A percentile compares a stretch with the other conserved stretches of the same genome.
Conservation (phyloP, 1,140 invertebrate genomes). For the Goniozus legneri region DNA sequence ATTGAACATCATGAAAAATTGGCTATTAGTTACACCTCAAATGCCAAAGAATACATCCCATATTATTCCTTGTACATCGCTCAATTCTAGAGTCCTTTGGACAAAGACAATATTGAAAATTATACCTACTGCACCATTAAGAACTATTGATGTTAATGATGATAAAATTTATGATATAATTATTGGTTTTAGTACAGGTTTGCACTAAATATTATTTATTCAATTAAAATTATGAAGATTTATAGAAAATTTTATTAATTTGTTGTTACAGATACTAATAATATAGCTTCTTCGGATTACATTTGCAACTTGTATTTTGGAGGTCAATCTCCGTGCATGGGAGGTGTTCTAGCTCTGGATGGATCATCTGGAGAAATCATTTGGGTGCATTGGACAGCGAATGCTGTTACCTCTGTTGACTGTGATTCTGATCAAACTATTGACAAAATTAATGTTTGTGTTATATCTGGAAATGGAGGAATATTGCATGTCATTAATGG, state of each 20-base stretch:
- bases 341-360: slow-evolving; percentile 74
- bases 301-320: slow-evolving; percentile 68
- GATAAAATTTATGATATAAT: slow-evolving; percentile 75
- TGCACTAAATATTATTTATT: slow-evolving; percentile 1
- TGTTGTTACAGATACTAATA: slow-evolving; percentile 39
- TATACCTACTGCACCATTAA: slow-evolving; percentile 71
- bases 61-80: slow-evolving; percentile 65
- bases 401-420: slow-evolving; percentile 73
- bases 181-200: slow-evolving; percentile 77
- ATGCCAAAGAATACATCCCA: slow-evolving; percentile 29
- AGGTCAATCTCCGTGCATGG: slow-evolving; percentile 65
- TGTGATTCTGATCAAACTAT: slow-evolving; percentile 71
- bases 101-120: slow-evolving; percentile 68
- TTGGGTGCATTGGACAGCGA: slow-evolving; percentile 72
- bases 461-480: slow-evolving; percentile 69
- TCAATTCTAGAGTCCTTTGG: slow-evolving; percentile 70
- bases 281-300: slow-evolving; percentile 39
- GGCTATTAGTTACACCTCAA: slow-evolving; percentile 44
- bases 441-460: slow-evolving; percentile 71
- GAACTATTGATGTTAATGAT: slow-evolving; percentile 69
- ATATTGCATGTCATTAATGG: slow-evolving; percentile 71
- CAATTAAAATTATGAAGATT: slow-evolving; percentile 8
- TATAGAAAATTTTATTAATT: slow-evolving; percentile 10
- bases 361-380: slow-evolving; percentile 68
- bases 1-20: slow-evolving; percentile 58